These are phyloP conservation scores for Philereme transversata DNA, from an alignment of 2,888 invertebrate species.

Conservation along the genomic window DNA sequence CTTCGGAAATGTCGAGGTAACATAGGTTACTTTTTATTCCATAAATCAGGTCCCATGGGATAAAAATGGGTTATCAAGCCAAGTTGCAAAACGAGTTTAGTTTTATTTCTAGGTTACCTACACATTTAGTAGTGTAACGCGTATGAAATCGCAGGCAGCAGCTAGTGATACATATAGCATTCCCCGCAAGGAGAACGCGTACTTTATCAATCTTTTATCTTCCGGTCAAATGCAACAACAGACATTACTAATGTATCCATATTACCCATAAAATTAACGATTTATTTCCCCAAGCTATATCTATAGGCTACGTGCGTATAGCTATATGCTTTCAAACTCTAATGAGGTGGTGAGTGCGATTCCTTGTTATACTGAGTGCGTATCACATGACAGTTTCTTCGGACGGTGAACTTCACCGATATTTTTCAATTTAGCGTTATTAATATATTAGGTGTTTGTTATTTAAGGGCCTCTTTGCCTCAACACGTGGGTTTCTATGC, in stretches of 20 bases:
- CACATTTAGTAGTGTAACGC: too few relatives aligned
- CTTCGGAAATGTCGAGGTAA: too few relatives aligned
- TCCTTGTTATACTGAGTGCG: conserved; percentile 52
- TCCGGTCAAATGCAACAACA: background rate
- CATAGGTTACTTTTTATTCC: too few relatives aligned
- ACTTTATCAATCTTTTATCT: too few relatives aligned
- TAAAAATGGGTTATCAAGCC: too few relatives aligned
- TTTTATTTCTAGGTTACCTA: too few relatives aligned
- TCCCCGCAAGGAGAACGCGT: too few relatives aligned
- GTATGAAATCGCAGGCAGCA: too few relatives aligned
- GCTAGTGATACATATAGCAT: too few relatives aligned
- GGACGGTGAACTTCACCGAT: conserved; percentile 39
- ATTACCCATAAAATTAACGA: conserved; percentile 3
- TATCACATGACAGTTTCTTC: conserved; percentile 42
- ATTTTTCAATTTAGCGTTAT: conserved; percentile 35
- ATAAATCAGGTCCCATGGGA: too few relatives aligned
- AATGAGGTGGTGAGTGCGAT: conserved; percentile 56
- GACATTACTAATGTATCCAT: background rate
- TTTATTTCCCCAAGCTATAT: conserved; percentile 20
- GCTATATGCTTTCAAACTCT: conserved; percentile 50
- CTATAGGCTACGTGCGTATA: conserved; percentile 6
- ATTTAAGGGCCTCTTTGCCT: conserved; percentile 14
- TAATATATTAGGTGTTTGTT: conserved; percentile 20
- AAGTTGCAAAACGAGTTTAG: too few relatives aligned
- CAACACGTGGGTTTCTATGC: too few relatives aligned